Evolutionary conservation across 2,113 vertebrate genomes (phyloP), one percentile per base, ranked within the genome.

Genomic region (Agapornis roseicollis): DNA sequence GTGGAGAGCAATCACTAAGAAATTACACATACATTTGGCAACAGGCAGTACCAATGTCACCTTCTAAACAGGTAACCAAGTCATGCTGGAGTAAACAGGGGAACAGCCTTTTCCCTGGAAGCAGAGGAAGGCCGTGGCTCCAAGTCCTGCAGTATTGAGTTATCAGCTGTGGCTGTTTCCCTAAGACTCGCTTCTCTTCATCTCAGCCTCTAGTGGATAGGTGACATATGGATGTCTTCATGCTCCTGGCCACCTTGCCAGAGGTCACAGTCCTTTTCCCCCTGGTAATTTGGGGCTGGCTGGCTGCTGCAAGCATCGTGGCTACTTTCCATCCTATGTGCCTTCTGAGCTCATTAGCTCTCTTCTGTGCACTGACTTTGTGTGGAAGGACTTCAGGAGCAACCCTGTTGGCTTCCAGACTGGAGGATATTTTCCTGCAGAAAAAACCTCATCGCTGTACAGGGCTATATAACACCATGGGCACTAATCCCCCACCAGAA

Each of bases 251-350:
- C 1, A 0, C 11, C 60, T 29, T 80, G 80, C 88, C 90, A 80
- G 94, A 93, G 86, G 86, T 92, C 88, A 60, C 77, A 39, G 80
- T 50, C 72, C 37, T 89, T 91, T 68, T 86, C 35, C 88, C 78
- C 41, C 6, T 4, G 35, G 76, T 71, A 73, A 23, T 39, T 3
- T 71, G 56, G 31, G 23, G 64, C 11, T 60, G 37, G 71, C 42
- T 60, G n/a, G 71, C 42, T 85, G 72, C 82, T 92, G 88, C 76
- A 95, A 78, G 33, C 27, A 4, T 2, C 1, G 1, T 56, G 71
- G 47, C 47, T 23, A 76, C 53, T 84, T 74, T 44, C 68, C 68
- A 52, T 74, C 24, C 31, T 50, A 2, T 47, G 50, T 71, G 80
- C 64, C 68, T 78, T 56, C 7, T 27, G 50, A 80, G 47, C 72